Evolutionary conservation across 1,140 invertebrate species (phyloP), one percentile per base, ranked within the genome.

Genomic region (Trichonephila clavipes): DNA sequence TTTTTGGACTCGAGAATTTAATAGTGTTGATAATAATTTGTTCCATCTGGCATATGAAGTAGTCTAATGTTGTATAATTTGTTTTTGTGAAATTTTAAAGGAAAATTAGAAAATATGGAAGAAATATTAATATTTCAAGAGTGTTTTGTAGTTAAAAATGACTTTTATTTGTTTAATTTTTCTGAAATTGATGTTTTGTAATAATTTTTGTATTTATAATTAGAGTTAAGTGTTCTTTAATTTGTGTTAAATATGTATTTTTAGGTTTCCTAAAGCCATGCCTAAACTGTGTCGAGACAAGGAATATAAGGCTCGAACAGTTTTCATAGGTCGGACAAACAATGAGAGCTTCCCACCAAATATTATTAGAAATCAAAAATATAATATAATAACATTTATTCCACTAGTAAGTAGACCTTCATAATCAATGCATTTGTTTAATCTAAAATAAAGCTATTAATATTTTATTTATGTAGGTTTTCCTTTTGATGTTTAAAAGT

Each of bases 341-440:
- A 94, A 90, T 69, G 95, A 96, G 94, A 98, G 98, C 95, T 99
- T 98, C 96, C 98, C 99, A 72, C 97, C 98, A 86, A 99, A 99
- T 96, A 98, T 99, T 94, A 99, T 99, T 94, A 97, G 98, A 95
- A 99, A 99, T 97, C 99, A 99, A 96, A 99, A 99, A 97, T 99
- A 99, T 96, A 99, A 98, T 96, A 97, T 99, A 94, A 97, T 99
- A 94, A 99, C 99, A 95, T 99, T 99, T 96, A 97, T 99, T 95
- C 99, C 99, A 85, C 95, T 99, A 96, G 99, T 99, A 96, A 95
- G 96, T 94, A 82, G 24, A 34, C 3, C 10, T 44, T 64, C n/a
- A 6, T 77, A 14, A 64, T 19, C 18, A 64, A 64, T 64, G 16
- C 4, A 64, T 77, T 16, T 18, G 34, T 40, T 77, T 1, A 7